phyloP scores from a whole-genome alignment of 2,113 vertebrate species.

The Psephotus haematonotus region DNA sequence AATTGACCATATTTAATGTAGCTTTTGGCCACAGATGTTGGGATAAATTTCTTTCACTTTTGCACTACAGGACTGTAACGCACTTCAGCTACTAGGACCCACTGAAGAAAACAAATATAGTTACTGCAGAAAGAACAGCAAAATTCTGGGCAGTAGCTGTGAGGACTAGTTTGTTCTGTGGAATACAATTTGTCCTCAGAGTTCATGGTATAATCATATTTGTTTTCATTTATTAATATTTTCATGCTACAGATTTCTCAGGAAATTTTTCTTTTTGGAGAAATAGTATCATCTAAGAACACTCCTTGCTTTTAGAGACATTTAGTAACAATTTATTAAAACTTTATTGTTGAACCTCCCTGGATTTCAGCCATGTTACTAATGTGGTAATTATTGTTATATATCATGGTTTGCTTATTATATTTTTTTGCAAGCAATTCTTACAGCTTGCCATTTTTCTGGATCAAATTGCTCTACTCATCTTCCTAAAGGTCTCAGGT shows the following conservation, averaged over 20 bases:
- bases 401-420: background rate
- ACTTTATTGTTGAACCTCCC: background rate
- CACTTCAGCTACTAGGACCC: background rate
- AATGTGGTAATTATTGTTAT: slow-evolving; percentile 6
- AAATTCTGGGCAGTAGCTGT: background rate
- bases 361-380: background rate
- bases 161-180: background rate
- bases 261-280: background rate
- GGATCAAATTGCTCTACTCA: slow-evolving; percentile 26
- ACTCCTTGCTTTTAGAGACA: background rate
- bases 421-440: slow-evolving; percentile 17
- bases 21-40: background rate
- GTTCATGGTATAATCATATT: background rate
- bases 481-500: slow-evolving; percentile 45
- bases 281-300: background rate
- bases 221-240: background rate
- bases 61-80: background rate
- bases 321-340: slow-evolving; percentile 32
- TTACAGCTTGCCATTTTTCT: slow-evolving; percentile 10
- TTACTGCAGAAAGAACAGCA: background rate
- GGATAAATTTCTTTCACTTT: background rate
- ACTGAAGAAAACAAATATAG: background rate
- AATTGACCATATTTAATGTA: slow-evolving; percentile 1
- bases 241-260: background rate
- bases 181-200: background rate